Percentiles rank a stretch among this genome's conserved stretches.
Evolutionary conservation across 2,113 vertebrate genomes (phyloP).

Genomic region (Phalacrocorax carbo): DNA sequence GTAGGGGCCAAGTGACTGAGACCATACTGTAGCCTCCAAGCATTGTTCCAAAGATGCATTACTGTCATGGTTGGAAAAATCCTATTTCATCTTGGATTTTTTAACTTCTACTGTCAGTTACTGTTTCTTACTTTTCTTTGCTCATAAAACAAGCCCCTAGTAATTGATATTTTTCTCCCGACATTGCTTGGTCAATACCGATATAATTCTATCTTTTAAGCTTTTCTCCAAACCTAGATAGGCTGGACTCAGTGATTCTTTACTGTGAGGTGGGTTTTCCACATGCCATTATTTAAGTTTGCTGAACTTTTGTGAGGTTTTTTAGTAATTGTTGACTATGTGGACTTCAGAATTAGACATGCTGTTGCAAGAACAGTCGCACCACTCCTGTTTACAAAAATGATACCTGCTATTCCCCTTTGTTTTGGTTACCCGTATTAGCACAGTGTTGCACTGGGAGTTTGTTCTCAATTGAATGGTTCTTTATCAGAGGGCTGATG

Average conservation of each 20-base stretch:
- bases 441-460: neutral
- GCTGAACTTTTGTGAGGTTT: neutral
- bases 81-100: neutral
- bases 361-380: neutral
- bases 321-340: neutral
- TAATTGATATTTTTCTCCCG: neutral
- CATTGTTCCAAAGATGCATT: neutral
- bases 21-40: accelerated
- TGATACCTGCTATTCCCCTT: neutral
- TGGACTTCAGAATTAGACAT: neutral
- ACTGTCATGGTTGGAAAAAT: neutral
- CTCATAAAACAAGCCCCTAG: neutral
- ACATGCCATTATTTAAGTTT: neutral
- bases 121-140: neutral
- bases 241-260: neutral
- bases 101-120: neutral
- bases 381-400: neutral
- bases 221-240: neutral
- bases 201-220: neutral
- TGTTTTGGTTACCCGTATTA: neutral
- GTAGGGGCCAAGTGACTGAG: neutral
- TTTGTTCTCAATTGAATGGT: neutral
- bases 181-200: too few relatives aligned
- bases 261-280: neutral
- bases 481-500: neutral